Conservation (phyloP, 2,797 vertebrate genomes). For the Eutrigla gurnardus region DNA sequence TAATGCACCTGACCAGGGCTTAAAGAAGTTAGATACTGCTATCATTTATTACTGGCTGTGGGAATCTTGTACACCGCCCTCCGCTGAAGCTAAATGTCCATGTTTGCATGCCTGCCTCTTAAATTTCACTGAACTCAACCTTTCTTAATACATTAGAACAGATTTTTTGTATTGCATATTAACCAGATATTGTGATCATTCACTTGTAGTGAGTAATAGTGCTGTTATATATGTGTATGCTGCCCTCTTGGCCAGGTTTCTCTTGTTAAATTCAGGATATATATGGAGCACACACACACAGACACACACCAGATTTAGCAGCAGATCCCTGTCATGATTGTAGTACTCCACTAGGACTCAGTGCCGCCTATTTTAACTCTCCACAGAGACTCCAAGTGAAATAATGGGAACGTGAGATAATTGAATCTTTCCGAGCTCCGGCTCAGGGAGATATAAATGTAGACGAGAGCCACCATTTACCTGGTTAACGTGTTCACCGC, state of each 20-base stretch:
- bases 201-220: too few species aligned
- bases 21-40: not conserved
- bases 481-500: slow-evolving; percentile 52
- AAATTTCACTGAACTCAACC: too few species aligned
- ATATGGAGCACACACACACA: too few species aligned
- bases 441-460: slow-evolving; percentile 69
- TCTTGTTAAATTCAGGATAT: not conserved
- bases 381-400: slow-evolving; percentile 74
- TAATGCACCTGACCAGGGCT: not conserved
- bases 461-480: slow-evolving; percentile 54
- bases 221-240: too few species aligned
- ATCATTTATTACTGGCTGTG: not conserved
- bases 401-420: slow-evolving; percentile 83
- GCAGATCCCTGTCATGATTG: slow-evolving; percentile 42
- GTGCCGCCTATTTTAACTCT: slow-evolving; percentile 81
- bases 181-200: too few species aligned
- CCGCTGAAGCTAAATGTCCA: not conserved
- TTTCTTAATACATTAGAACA: too few species aligned
- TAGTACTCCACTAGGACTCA: slow-evolving; percentile 58
- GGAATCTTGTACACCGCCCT: not conserved
- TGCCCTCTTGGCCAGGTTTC: too few species aligned
- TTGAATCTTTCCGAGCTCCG: slow-evolving; percentile 76
- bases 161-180: too few species aligned
- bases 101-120: not conserved
- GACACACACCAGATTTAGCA: slow-evolving; percentile 39